phyloP scores from a whole-genome alignment of 1,140 invertebrate species.

The Diabrotica undecimpunctata region DNA sequence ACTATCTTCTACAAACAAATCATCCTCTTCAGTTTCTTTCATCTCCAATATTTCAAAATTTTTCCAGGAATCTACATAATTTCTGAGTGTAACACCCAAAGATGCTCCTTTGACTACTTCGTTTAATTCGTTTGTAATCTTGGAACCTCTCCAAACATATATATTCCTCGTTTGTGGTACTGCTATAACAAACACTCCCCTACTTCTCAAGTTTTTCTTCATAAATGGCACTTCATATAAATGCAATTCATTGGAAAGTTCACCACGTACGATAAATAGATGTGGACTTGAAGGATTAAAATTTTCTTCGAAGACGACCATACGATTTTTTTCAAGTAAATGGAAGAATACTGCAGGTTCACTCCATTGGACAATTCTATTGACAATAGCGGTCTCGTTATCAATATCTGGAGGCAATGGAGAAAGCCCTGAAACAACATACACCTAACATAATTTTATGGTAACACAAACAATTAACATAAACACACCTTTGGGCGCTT shows the following conservation, averaged over 20 bases:
- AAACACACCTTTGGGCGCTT: slow-evolving; percentile 22
- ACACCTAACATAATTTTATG: too few species aligned
- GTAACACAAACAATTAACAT: neutral
- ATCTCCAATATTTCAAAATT: slow-evolving; percentile 17
- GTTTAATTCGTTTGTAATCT: slow-evolving; percentile 11
- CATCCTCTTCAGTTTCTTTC: slow-evolving; percentile 21
- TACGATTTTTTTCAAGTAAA: slow-evolving; percentile 15
- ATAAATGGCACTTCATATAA: slow-evolving; percentile 30
- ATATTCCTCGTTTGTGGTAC: slow-evolving; percentile 20
- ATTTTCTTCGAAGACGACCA: slow-evolving; percentile 25
- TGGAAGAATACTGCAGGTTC: slow-evolving; percentile 34
- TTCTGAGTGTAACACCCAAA: slow-evolving; percentile 5
- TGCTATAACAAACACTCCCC: slow-evolving; percentile 26
- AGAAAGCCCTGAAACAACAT: slow-evolving; percentile 12
- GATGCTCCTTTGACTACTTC: slow-evolving; percentile 8
- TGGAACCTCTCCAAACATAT: slow-evolving; percentile 26
- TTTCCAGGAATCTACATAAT: slow-evolving; percentile 13
- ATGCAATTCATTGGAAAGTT: slow-evolving; percentile 31
- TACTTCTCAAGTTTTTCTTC: slow-evolving; percentile 27
- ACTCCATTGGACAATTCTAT: slow-evolving; percentile 32
- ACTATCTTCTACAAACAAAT: slow-evolving; percentile 21
- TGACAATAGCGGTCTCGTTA: slow-evolving; percentile 27
- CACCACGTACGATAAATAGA: slow-evolving; percentile 31
- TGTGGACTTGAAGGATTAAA: slow-evolving; percentile 22
- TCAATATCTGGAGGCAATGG: slow-evolving; percentile 31